phyloP scores from a whole-genome alignment of 2,113 vertebrate species.

The Neopipo cinnamomea region DNA sequence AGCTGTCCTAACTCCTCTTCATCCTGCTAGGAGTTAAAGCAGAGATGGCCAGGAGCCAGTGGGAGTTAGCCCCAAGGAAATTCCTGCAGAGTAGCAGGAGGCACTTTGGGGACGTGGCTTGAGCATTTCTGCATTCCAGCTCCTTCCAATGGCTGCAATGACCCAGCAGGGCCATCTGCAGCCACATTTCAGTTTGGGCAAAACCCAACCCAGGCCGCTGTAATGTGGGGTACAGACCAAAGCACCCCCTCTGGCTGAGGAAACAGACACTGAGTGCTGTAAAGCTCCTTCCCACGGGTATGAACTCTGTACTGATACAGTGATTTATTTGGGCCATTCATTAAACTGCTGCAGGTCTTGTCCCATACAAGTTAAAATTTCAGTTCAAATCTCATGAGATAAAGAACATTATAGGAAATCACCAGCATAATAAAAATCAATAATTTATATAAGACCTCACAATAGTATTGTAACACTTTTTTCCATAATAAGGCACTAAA shows the following conservation, averaged over 20 bases:
- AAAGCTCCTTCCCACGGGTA: not conserved
- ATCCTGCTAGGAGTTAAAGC: constrained; percentile 2
- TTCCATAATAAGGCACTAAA: not conserved
- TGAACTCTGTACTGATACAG: not conserved
- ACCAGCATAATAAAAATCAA: not conserved
- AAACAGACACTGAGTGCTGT: not conserved
- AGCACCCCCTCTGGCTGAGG: not conserved
- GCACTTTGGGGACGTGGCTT: not conserved
- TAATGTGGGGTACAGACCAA: not conserved
- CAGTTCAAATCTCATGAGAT: not conserved
- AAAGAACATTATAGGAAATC: not conserved
- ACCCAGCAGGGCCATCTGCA: not conserved
- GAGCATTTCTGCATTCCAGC: constrained; percentile 32
- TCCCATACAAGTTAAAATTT: not conserved
- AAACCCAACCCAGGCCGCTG: not conserved
- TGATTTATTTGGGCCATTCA: constrained; percentile 4
- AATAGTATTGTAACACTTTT: not conserved
- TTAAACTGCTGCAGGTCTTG: not conserved
- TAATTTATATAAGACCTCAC: not conserved
- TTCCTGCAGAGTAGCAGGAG: constrained; percentile 52
- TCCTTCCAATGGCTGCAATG: constrained; percentile 14
- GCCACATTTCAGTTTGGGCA: not conserved
- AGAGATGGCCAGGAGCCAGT: constrained; percentile 1
- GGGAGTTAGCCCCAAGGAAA: constrained; percentile 36
- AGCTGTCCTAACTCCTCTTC: not conserved